Evolutionary conservation across 2,113 vertebrate genomes (phyloP), one percentile per base, ranked within the genome.

Genomic region (Agelaius tricolor): DNA sequence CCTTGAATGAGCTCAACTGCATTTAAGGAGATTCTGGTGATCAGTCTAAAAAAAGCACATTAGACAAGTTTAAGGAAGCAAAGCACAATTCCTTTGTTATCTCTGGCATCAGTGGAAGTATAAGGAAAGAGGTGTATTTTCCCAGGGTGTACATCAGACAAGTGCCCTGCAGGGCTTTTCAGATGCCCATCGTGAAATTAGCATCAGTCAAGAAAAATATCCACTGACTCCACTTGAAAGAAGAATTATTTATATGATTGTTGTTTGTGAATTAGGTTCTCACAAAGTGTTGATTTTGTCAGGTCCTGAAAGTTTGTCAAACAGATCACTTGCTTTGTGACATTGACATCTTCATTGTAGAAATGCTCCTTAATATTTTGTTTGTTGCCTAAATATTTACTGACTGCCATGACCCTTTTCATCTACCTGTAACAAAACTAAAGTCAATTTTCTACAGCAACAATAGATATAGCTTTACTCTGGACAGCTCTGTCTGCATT

Each of bases 11-110:
- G 69, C 73, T 96, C 89, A 95, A 71, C 90, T 87, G 68, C 94
- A 92, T 96, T 97, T 90, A 95, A 97, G 96, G 92, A 97, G 74
- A 95, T 91, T 91, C 94, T 95, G 84, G 90, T 91, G 95, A 94
- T 95, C 68, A 52, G 91, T 76, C 91, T 97, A 93, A 86, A 95
- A 94, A 97, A 96, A 97, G 82, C 95, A 90, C 82, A 75, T 90
- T 62, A 93, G 77, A 46, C 91, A 83, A 84, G 37, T 76, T 93
- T 24, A 65, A 95, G 89, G 49, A 96, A 93, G 79, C 71, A 95
- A 92, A 95, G 68, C 11, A 14, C 28, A 80, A 95, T 96, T 97
- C 84, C 89, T 92, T 59, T 78, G 77, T 92, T 95, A 95, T 87
- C 95, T 95, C 86, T 88, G 65, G 89, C 96, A 94, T 89, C 68